Evolutionary conservation across 2,113 vertebrate genomes (phyloP), one percentile per base, ranked within the genome.

Genomic region (Ameiurus melas): DNA sequence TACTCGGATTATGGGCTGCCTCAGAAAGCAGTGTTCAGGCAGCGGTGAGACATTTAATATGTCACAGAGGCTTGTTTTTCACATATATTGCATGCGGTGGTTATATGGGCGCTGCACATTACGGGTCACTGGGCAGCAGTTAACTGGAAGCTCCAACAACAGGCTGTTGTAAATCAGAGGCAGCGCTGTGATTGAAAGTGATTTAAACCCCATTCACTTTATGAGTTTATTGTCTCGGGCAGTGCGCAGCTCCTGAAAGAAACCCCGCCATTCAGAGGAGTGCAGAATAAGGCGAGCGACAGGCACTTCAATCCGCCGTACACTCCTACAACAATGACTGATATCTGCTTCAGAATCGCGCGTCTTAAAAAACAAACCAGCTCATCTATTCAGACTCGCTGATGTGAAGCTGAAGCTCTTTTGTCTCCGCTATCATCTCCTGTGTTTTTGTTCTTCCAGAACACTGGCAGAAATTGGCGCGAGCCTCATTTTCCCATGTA

Each of bases 401-500:
- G 90, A 94, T 91, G 93, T 94, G 93, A 91, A 81, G 87, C 89
- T 92, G 91, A 93, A 92, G 90, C 87, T 88, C 90, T 93, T 86
- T 94, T 94, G 92, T 95, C 90, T 90, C 79, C 22, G 55, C 85
- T 83, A 89, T 88, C 91, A 81, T 92, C 92, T 91, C 82, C 88
- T 88, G 89, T 39, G 80, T 60, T 91, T 91, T 82, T 79, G 83
- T 91, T 90, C 89, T 89, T 90, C 79, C 66, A 92, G 92, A 89
- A 91, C 91, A 90, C 90, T 86, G 91, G 89, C 90, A 80, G 88
- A 43, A 83, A 92, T 92, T 91, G 87, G 89, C 92, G 91, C 87
- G 92, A 92, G 91, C 86, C 83, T 83, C 89, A 87, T 85, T 94
- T 96, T 96, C 95, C 94, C 95, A 96, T 94, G 93, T 94, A 92